Base-by-base conservation (phyloP, 2,888 invertebrate genomes). In the Lypha dubia region DNA sequence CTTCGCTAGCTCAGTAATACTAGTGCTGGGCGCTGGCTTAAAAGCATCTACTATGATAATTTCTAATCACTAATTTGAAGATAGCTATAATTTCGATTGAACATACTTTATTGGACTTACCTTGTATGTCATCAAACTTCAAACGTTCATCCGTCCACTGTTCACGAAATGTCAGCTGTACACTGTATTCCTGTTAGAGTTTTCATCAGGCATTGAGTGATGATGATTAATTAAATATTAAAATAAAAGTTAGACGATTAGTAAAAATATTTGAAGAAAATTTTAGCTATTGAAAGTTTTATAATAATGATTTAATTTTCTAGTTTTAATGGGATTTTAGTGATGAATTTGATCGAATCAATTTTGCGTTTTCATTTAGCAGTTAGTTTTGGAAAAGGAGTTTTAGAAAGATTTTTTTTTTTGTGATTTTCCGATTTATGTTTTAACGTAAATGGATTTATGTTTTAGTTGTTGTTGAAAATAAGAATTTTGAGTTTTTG, bases 131-230 rank as follows among this genome's bases (percentile, higher is more conserved):
- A 92, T 97, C 96, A 93, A 97, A 98, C 92, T 95, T 95, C 87
- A 98, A 94, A 89, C 98, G 94, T 92, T 98, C 97, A 93, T 99
- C 98, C 91, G 96, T 93, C 98, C 98, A 99, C 93, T 98, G 97
- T 93, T 99, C 98, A 92, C 98, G 95, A 94, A 99, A 98, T 88
- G 98, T 98, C 91, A 99, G 94, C 93, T 98, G 98, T 90, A 98
- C 98, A 91, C 98, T 98, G 94, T 98, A 99, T 95, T 99, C 98
- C 98, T 98, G 88, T 80, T 71, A 38, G 67, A 20, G 7, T 77
- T 60, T 62, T 79, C 28, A 22, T 44, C 11, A 46, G 53, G 41
- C 17, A 63, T 41, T 20, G n/a, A n/a, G n/a, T n/a, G 8, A n/a
- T 44, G 51, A 28, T 56, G n/a, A 32, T 76, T 67, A 11, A 35